Evolutionary conservation across 2,888 invertebrate species (phyloP).

Genomic region (Enchytraeus crypticus): DNA sequence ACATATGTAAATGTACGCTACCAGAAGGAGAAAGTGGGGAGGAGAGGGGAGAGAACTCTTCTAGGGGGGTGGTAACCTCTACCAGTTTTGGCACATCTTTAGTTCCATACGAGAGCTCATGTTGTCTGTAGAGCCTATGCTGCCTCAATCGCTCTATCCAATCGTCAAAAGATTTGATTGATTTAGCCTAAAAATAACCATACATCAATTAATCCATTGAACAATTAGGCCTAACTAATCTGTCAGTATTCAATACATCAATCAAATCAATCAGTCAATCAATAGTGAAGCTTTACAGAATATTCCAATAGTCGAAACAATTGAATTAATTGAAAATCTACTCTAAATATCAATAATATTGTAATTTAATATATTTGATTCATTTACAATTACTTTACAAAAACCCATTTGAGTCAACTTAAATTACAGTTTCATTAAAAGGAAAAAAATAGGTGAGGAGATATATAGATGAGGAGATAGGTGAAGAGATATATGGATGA

Average conservation of each 20-base stretch:
- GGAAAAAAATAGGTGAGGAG: no score
- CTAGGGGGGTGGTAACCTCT: slow-evolving; percentile 41
- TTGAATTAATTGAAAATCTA: no score
- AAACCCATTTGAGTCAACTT: no score
- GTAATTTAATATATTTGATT: no score
- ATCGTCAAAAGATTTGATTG: slow-evolving; percentile 55
- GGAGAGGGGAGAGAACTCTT: slow-evolving; percentile 21
- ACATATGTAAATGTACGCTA: background rate
- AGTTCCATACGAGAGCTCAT: slow-evolving; percentile 51
- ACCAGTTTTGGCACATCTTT: slow-evolving; percentile 41
- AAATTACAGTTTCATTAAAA: no score
- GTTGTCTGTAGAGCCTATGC: slow-evolving; percentile 69
- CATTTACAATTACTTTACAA: no score
- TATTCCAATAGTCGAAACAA: no score
- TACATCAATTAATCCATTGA: slow-evolving; percentile 33
- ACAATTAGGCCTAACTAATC: background rate
- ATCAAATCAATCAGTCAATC: background rate
- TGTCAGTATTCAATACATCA: background rate
- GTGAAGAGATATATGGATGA: no score
- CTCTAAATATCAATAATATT: no score
- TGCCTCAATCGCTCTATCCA: slow-evolving; percentile 68
- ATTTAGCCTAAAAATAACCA: slow-evolving; percentile 42
- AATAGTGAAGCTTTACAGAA: no score
- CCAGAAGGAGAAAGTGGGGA: slow-evolving; percentile 24
- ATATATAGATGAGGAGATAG: no score